Evolutionary conservation across 2,113 vertebrate genomes (phyloP).

Genomic region (Chamaetylas fuelleborni): DNA sequence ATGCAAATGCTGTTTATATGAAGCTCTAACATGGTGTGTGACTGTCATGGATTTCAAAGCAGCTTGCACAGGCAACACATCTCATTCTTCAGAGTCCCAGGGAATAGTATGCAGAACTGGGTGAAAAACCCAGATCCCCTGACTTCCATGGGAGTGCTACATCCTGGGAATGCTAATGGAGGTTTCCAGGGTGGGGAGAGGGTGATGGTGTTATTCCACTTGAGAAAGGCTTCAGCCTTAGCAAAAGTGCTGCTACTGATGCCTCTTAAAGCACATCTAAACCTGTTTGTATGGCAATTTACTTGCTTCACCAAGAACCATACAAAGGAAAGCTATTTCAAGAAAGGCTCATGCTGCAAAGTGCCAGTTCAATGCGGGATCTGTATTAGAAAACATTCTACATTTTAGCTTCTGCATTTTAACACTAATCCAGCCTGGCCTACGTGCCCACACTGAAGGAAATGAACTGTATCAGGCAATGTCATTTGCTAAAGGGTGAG

Average conservation of each 20-base stretch:
- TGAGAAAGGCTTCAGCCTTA: neutral
- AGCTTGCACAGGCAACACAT: neutral
- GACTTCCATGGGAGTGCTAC: neutral
- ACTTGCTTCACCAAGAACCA: neutral
- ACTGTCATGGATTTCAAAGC: neutral
- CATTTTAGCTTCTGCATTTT: conserved; percentile 18
- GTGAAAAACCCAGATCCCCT: neutral
- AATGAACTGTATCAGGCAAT: conserved; percentile 71
- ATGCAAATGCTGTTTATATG: neutral
- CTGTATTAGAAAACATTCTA: conserved; percentile 34
- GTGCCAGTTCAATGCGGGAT: neutral
- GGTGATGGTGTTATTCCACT: neutral
- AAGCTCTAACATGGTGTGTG: neutral
- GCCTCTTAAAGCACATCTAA: neutral
- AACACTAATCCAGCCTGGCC: conserved; percentile 38
- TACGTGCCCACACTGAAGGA: conserved; percentile 13
- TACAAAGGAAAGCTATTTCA: neutral
- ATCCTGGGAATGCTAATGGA: neutral
- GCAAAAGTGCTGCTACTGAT: neutral
- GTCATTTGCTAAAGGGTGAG: conserved; percentile 76
- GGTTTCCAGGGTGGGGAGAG: neutral
- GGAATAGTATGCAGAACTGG: neutral
- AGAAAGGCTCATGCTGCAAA: neutral
- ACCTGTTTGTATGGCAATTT: neutral
- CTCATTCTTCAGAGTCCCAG: neutral